Base-by-base conservation (phyloP, 2,113 vertebrate species). In the Hypomesus transpacificus region DNA sequence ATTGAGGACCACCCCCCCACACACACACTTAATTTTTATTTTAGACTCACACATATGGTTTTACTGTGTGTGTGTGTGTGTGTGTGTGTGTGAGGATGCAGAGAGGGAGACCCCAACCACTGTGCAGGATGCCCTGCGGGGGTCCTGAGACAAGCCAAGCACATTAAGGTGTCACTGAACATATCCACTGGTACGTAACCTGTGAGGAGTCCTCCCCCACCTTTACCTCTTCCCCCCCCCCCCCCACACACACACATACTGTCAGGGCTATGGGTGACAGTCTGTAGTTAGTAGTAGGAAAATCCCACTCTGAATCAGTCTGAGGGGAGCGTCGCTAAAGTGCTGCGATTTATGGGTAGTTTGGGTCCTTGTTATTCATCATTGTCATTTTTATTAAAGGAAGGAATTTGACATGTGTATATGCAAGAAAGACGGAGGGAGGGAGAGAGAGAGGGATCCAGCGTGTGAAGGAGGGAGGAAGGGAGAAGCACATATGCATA, bases 101-200 rank as follows among this genome's bases (percentile, higher is more conserved):
- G 58, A 11, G 2, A 22, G 21, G 58, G 11, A 60, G 20, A 58
- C 58, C 57, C 20, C 58, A 58, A 16, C 1, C n/a, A 18, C 56
- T 58, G 9, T 58, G 4, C 21, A 14, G 16, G 69, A 71, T 76
- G 78, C 78, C 86, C 68, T 71, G 50, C 53, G 78, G 81, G 81
- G 73, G 77, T 84, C 80, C 76, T 76, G 63, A 86, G 82, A 86
- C 88, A 87, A 86, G 87, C 80, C 82, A 81, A 86, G 87, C 84
- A 89, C 87, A 89, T 90, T 87, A 89, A 87, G 85, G 88, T 87
- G 87, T 88, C 85, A 86, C 80, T 83, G 83, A 84, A 89, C 84
- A 84, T 86, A 79, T 82, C 79, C 87, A 84, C 77, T 87, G 86
- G 87, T 84, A 84, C 78, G 75, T 84, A 71, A 75, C 78, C 71